phyloP scores from a whole-genome alignment of 2,797 vertebrate species.

The Numenius phaeopus region DNA sequence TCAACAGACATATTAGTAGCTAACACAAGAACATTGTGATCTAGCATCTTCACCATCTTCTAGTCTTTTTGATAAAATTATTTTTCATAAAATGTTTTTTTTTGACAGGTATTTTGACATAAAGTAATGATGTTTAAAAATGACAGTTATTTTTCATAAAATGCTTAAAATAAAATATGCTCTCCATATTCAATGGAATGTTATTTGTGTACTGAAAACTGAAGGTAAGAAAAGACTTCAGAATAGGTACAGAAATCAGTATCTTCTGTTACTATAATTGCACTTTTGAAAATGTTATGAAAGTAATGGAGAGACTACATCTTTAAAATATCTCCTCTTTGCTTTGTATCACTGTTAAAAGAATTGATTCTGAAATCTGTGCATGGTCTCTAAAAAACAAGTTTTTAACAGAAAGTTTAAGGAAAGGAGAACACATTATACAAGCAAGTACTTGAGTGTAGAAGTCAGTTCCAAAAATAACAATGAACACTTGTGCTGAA shows the following conservation, averaged over 20 bases:
- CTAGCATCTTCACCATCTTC: not conserved
- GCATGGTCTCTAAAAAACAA: not conserved
- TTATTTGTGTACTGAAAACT: not conserved
- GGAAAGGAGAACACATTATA: not conserved
- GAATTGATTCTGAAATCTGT: not conserved
- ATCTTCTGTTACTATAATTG: not conserved
- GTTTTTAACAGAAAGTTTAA: not conserved
- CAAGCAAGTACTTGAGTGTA: not conserved
- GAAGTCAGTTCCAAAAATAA: constrained; percentile 62
- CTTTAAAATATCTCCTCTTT: not conserved
- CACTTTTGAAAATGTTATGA: not conserved
- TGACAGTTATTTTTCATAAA: not conserved
- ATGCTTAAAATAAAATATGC: not conserved
- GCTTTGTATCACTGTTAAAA: not conserved
- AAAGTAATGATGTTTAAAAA: not conserved
- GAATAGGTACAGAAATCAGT: not conserved
- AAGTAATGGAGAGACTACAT: not conserved
- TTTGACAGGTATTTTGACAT: not conserved
- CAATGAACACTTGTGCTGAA: constrained; percentile 18
- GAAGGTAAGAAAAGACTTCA: not conserved
- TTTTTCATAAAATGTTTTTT: not conserved
- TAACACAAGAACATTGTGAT: not conserved
- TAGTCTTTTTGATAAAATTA: not conserved
- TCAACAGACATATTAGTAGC: not conserved
- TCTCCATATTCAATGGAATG: not conserved